These are phyloP conservation scores for Trichacis sp. DNA, from an alignment of 2,888 invertebrate genomes.

Conservation along the genomic window DNA sequence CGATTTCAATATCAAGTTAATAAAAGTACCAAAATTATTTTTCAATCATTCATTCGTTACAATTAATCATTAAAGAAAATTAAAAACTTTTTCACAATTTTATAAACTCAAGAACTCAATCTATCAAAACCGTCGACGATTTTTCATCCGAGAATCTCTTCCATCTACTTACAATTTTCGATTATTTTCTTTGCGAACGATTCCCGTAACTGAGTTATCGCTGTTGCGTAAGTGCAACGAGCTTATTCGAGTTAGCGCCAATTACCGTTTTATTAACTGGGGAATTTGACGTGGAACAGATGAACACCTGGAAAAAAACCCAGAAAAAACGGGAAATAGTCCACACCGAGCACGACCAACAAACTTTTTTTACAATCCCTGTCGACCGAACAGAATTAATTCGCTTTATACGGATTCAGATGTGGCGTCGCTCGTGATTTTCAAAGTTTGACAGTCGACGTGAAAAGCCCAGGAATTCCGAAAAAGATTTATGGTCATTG, in stretches of 20 bases:
- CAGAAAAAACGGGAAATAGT: slow-evolving; percentile 4
- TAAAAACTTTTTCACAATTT: no score
- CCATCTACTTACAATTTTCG: neutral
- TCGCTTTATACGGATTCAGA: slow-evolving; percentile 22
- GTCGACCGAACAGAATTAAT: slow-evolving; percentile 21
- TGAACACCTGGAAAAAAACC: neutral
- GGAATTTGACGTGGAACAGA: slow-evolving; percentile 13
- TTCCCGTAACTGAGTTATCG: neutral
- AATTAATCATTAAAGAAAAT: no score
- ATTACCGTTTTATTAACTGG: slow-evolving; percentile 19
- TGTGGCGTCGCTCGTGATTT: slow-evolving; percentile 12
- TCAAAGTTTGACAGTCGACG: slow-evolving; percentile 12
- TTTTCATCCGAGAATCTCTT: no score
- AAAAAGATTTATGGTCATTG: slow-evolving; percentile 6
- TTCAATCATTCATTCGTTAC: no score
- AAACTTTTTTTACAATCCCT: slow-evolving; percentile 12
- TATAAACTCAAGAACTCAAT: no score
- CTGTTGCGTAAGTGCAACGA: neutral
- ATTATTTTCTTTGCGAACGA: neutral
- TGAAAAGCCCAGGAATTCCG: neutral
- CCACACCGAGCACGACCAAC: neutral
- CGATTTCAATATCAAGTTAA: no score
- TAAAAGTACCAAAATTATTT: no score
- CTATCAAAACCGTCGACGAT: no score
- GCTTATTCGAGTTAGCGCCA: slow-evolving; percentile 8